Base-by-base conservation (phyloP, 2,797 vertebrate genomes). In the Rhabdophis nuchalis region DNA sequence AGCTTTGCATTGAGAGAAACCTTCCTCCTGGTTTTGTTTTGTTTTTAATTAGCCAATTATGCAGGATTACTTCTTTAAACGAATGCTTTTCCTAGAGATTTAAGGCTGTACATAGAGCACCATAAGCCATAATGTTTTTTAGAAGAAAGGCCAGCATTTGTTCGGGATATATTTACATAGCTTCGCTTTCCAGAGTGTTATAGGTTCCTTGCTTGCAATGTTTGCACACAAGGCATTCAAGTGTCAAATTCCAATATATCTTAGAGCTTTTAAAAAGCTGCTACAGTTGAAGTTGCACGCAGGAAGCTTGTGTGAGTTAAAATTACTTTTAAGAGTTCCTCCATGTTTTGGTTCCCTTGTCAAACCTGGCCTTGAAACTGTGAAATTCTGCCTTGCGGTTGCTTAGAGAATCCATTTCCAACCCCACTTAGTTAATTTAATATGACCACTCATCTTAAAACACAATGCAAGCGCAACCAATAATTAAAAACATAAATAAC, bases 1-100 rank as follows among this genome's bases (percentile, higher is more conserved):
- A 14, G 23, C 50, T 41, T 85, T 32, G 2, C 20, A 36, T 9
- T 36, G 85, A 36, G 14, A 46, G 7, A 88, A 88, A 18, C 50
- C 1, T 4, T 50, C 5, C 77, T 50, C 5, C 77, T 64, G 0
- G 36, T 25, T 89, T 91, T 86, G 56, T 57, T 36, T 88, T 9
- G 58, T 60, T 50, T 93, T 90, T 91, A 90, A 91, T 85, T 85
- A 88, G 68, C 32, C 68, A 54, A 85, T 91, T 91, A 88, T 25
- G 60, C 68, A 88, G 56, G 92, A 93, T 93, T 91, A 85, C 61
- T 93, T 93, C 61, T 90, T 85, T 88, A 85, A 94, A 90, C 54
- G 77, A 27, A 41, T 14, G 0, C 86, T 89, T 36, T 27, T 86
- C 58, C 25, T 85, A 27, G 89, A 92, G 87, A 32, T 18, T 58